phyloP scores from a whole-genome alignment of 2,797 vertebrate genomes.

The Pempheris klunzingeri region DNA sequence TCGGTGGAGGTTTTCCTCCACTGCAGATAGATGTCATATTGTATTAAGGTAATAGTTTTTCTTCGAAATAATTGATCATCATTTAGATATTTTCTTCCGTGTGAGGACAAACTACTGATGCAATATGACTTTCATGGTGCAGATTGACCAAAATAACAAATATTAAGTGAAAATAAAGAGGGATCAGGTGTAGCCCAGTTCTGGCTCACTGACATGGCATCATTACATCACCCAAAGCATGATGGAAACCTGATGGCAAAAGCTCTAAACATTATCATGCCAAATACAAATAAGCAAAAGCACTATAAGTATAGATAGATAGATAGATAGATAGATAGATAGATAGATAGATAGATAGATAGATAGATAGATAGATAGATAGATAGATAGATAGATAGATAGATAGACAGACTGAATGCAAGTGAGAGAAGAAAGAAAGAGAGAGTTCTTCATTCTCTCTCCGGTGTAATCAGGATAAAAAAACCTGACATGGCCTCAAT shows the following conservation, averaged over 20 bases:
- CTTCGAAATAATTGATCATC: not conserved
- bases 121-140: not conserved
- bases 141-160: not conserved
- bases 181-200: constrained; percentile 20
- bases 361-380: not conserved
- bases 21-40: too few species aligned
- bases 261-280: not conserved
- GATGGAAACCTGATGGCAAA: constrained; percentile 8
- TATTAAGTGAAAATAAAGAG: constrained; percentile 1
- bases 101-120: not conserved
- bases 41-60: not conserved
- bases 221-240: not conserved
- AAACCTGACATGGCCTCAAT: constrained; percentile 66
- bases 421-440: constrained; percentile 8
- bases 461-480: constrained; percentile 64
- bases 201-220: constrained; percentile 15
- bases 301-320: not conserved
- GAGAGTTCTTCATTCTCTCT: constrained; percentile 34
- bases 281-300: not conserved
- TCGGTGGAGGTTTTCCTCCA: too few species aligned
- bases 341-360: too few species aligned
- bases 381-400: not conserved
- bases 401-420: constrained; percentile 15
- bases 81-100: not conserved
- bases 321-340: constrained; percentile 4